phyloP scores from a whole-genome alignment of 2,113 vertebrate species.

The Thamnaconus septentrionalis region DNA sequence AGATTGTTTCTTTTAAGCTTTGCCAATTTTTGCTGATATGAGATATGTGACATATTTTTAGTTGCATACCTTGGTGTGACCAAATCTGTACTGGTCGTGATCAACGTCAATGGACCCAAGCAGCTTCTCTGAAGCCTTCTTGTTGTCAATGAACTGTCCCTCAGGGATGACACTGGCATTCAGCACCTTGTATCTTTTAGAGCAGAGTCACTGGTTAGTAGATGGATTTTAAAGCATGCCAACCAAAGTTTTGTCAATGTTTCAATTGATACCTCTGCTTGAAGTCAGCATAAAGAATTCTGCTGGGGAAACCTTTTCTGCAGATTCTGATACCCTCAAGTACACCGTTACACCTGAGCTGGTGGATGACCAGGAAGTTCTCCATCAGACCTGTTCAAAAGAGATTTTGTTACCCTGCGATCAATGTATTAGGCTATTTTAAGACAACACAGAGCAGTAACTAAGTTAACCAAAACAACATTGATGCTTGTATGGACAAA shows the following conservation, averaged over 20 bases:
- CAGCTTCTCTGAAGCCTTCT: slow-evolving; percentile 55
- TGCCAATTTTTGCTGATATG: background rate
- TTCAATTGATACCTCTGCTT: slow-evolving; percentile 46
- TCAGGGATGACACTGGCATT: slow-evolving; percentile 55
- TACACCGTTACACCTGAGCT: slow-evolving; percentile 67
- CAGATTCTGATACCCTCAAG: slow-evolving; percentile 40
- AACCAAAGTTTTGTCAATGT: background rate
- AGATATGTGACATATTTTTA: background rate
- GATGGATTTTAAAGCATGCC: background rate
- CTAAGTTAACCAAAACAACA: background rate
- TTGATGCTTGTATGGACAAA: background rate
- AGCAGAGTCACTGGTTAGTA: background rate
- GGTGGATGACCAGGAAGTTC: slow-evolving; percentile 66
- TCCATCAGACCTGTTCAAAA: slow-evolving; percentile 52
- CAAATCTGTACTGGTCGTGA: slow-evolving; percentile 53
- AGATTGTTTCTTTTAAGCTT: background rate
- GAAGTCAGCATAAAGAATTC: slow-evolving; percentile 14
- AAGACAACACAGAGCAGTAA: background rate
- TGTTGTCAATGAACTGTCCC: slow-evolving; percentile 32
- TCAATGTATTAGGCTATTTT: background rate
- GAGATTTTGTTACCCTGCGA: background rate
- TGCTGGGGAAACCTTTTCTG: no score
- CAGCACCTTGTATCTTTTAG: slow-evolving; percentile 59
- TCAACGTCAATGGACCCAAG: slow-evolving; percentile 56
- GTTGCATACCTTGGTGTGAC: slow-evolving; percentile 43